Percentiles rank a stretch among this genome's conserved stretches.
Conservation (phyloP, 2,113 vertebrate genomes). For the Ameiurus melas region DNA sequence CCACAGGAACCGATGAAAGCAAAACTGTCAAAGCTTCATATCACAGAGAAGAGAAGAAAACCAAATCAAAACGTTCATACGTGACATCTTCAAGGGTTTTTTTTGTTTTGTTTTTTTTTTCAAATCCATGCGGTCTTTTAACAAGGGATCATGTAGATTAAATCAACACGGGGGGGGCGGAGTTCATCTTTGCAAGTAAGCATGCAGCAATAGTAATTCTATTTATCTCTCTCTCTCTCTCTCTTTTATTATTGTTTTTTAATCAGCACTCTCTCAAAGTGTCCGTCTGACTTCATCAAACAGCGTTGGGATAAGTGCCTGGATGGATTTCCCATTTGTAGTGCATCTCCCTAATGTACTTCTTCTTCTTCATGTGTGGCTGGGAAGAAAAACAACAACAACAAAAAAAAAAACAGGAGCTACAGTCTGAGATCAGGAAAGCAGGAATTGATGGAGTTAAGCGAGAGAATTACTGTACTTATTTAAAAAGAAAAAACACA, state of each 20-base stretch:
- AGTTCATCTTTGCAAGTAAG: slow-evolving; percentile 29
- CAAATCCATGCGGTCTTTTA: slow-evolving; percentile 28
- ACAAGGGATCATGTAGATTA: slow-evolving; percentile 18
- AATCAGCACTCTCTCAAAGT: slow-evolving; percentile 53
- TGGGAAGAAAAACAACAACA: not conserved
- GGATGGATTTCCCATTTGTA: slow-evolving; percentile 17
- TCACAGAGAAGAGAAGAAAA: slow-evolving; percentile 1
- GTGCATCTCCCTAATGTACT: slow-evolving; percentile 19
- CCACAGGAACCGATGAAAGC: slow-evolving; percentile 42
- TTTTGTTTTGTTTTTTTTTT: not conserved
- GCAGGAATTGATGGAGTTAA: not conserved
- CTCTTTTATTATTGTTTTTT: not conserved
- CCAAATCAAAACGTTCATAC: slow-evolving; percentile 1
- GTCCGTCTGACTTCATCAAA: not conserved
- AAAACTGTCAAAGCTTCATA: not conserved
- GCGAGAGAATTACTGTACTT: not conserved
- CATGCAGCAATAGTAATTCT: slow-evolving; percentile 70
- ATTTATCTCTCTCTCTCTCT: slow-evolving; percentile 49
- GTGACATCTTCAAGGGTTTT: not conserved
- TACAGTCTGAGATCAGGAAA: slow-evolving; percentile 23
- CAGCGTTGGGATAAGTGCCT: slow-evolving; percentile 23
- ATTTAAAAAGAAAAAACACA: not conserved
- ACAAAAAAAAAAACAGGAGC: not conserved
- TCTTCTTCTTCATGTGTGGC: slow-evolving; percentile 14
- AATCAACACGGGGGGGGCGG: not conserved